Base-by-base conservation (phyloP, 2,888 invertebrate species). In the Griposia aprilina region DNA sequence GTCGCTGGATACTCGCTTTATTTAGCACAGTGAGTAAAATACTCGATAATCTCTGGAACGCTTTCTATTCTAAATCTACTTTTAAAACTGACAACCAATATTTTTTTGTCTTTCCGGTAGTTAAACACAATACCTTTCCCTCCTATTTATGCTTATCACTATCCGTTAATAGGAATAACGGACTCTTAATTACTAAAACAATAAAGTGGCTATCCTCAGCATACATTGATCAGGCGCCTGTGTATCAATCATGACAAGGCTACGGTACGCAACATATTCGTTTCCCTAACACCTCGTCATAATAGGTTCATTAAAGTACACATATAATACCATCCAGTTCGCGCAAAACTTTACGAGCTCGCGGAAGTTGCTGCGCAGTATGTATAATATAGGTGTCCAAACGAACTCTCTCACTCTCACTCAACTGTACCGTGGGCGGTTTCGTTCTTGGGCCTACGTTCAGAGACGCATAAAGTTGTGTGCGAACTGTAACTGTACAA, bases 1-100 rank as follows among this genome's bases (percentile, higher is more conserved):
- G 95, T 97, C 0, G 97, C 97, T 57, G 97, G 97, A 59, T 97
- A 97, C 77, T 97, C 97, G 0, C 91, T 97, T 2, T 97, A 97
- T 86, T 96, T 97, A 86, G 97, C 97, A 41, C 95, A 97, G 97
- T 97, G 92, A 69, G 69, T 57, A 41, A 41, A 55, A 11, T 20
- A n/a, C 4, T n/a, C 11, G 11, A 68, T 69, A n/a, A 50, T 67
- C 20, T 7, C 20, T 26, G 11, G 13, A 48, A 48, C 20, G 26
- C 26, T 48, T 66, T 26, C 20, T 48, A 26, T 20, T 48, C 20
- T 48, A 20, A 66, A 66, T 45, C 1, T 26, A 48, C 11, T 45
- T 65, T 41, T 17, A n/a, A 45, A 45, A 45, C 65, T n/a, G n/a
- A 65, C 63, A 8, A 23, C 8, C 4, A 20, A 60, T 5, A 6